Conservation (phyloP, 2,113 vertebrate species). For the Silurus meridionalis region DNA sequence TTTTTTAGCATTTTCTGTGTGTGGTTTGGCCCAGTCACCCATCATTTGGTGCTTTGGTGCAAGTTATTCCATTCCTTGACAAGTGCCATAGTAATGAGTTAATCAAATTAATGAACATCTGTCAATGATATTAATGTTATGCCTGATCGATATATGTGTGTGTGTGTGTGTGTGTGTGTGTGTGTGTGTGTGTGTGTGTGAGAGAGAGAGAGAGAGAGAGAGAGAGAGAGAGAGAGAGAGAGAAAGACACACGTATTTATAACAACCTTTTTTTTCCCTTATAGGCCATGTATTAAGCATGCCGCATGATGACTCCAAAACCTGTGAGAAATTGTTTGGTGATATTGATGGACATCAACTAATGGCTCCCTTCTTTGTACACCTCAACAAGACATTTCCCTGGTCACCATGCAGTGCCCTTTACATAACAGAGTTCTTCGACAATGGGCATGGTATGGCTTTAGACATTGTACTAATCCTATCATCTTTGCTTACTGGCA, state of each 20-base stretch:
- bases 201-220: no score
- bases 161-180: no score
- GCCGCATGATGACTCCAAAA: constrained; percentile 93
- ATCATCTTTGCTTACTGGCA: not conserved
- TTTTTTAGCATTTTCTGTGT: no score
- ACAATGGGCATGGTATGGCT: constrained; percentile 84
- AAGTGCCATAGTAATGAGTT: no score
- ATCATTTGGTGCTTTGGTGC: no score
- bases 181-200: no score
- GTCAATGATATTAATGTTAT: no score
- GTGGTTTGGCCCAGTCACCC: no score
- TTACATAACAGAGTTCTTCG: constrained; percentile 93
- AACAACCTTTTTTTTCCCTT: not conserved
- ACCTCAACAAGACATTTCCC: constrained; percentile 84
- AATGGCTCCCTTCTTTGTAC: constrained; percentile 89
- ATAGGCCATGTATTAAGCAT: constrained; percentile 95
- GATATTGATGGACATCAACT: constrained; percentile 80
- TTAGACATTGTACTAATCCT: constrained; percentile 11
- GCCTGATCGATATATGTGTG: no score
- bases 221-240: no score
- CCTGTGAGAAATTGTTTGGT: constrained; percentile 83
- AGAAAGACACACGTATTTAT: not conserved
- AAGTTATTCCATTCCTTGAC: no score
- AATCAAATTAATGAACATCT: no score
- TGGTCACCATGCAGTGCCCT: constrained; percentile 96